Base-by-base conservation (phyloP, 2,797 vertebrate genomes). In the Melanotaenia boesemani region DNA sequence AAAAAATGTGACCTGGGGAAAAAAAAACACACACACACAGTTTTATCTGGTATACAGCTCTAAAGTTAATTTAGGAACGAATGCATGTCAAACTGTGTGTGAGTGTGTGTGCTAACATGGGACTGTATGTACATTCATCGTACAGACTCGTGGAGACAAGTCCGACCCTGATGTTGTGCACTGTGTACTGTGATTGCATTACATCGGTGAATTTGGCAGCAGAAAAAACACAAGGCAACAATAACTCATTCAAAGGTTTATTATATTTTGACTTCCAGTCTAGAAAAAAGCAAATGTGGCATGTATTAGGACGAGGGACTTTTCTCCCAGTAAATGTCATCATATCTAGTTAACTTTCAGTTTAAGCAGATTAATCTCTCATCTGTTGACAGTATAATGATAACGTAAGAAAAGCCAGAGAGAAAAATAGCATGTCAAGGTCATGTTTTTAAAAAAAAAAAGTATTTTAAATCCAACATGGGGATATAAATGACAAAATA, bases 111-210 rank as follows among this genome's bases (percentile, higher is more conserved):
- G 85, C 80, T 70, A 86, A 89, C 84, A 88, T 77, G 65, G 73
- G 64, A 88, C 79, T 75, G 50, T 92, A 90, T 91, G 64, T 93
- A 95, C 94, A 95, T 93, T 94, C 88, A 91, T 86, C 60, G 89
- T 82, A 83, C 66, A 83, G 72, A 79, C 74, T 56, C 28, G 57
- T 70, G 71, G 84, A 93, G 88, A 93, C 86, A 57, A 37, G 37
- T 70, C 50, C 46, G 60, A 81, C 83, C 74, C 77, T 8, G 81
- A 88, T 67, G 81, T 76, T 20, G 77, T 87, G 80, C 77, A 64
- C 82, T 87, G 85, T 80, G 74, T 62, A 74, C 69, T 67, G 69
- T 72, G 54, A 79, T 76, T 24, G 82, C 69, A 46, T 83, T 71
- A 71, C 50, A 81, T 77, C 59, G 59, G 72, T 59, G 34, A 59